Percentiles rank a stretch among this genome's conserved stretches.
Evolutionary conservation across 2,797 vertebrate species (phyloP).

Genomic region (Hybognathus amarus): DNA sequence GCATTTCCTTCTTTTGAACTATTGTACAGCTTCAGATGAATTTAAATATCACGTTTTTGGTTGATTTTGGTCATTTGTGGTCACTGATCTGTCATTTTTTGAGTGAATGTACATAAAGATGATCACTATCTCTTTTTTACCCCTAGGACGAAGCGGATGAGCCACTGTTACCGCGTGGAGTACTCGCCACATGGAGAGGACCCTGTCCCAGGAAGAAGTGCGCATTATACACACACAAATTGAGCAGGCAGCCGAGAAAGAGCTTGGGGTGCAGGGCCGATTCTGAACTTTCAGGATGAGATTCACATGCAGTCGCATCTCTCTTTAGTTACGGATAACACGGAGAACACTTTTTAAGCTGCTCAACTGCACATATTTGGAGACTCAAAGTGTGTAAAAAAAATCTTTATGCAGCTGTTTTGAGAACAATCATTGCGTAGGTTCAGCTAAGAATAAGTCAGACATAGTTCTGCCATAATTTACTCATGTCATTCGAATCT

Average conservation of each 20-base stretch:
- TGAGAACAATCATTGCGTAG: background rate
- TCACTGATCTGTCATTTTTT: background rate
- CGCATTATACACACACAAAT: constrained; percentile 80
- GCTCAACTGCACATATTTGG: background rate
- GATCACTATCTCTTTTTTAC: background rate
- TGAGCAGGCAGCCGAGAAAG: constrained; percentile 72
- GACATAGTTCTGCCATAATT: background rate
- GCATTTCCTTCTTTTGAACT: background rate
- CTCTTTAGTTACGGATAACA: background rate
- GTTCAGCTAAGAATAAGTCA: background rate
- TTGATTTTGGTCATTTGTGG: background rate
- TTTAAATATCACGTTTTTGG: background rate
- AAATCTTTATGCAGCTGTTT: background rate
- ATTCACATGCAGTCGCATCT: constrained; percentile 4
- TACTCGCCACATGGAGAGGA: constrained; percentile 94
- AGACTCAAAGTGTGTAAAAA: background rate
- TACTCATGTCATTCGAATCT: background rate
- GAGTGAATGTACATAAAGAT: background rate
- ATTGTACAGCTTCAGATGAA: background rate
- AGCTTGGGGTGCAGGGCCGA: constrained; percentile 87
- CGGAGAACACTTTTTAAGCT: background rate
- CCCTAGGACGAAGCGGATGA: constrained; percentile 83
- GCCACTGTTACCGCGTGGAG: constrained; percentile 89
- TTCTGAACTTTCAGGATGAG: constrained; percentile 73
- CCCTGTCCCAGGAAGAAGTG: constrained; percentile 87